Evolutionary conservation across 1,140 invertebrate species (phyloP).

Genomic region (Dreissena polymorpha): DNA sequence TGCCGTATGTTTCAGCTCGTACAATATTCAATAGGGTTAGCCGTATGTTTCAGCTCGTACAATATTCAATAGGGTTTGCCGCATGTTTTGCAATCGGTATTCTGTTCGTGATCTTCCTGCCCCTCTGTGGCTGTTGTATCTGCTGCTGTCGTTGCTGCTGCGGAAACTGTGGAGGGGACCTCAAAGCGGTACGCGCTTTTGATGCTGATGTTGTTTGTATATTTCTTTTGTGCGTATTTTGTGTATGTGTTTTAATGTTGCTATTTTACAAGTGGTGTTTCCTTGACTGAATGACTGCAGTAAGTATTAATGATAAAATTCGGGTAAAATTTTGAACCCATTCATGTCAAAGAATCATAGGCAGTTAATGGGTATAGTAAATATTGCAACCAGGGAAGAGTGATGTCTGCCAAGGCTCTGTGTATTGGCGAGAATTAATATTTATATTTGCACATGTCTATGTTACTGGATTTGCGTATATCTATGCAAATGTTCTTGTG

Average conservation of each 20-base stretch:
- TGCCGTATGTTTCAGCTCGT: slow-evolving; percentile 63
- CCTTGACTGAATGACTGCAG: background rate
- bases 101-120: slow-evolving; percentile 61
- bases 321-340: background rate
- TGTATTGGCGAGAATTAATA: no score
- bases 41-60: slow-evolving; percentile 61
- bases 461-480: no score
- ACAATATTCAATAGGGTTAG: slow-evolving; percentile 63
- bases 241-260: background rate
- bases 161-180: slow-evolving; percentile 65
- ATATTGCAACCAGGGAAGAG: no score
- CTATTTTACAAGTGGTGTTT: background rate
- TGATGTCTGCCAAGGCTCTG: no score
- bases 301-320: background rate
- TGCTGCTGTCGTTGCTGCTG: slow-evolving; percentile 67
- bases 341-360: background rate
- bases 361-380: background rate
- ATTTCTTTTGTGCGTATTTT: background rate
- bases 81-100: slow-evolving; percentile 63
- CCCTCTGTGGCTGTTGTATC: slow-evolving; percentile 64
- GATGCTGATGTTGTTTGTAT: background rate
- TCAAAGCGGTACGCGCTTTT: slow-evolving; percentile 53
- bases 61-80: slow-evolving; percentile 63
- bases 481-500: no score
- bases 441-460: no score